Conservation (phyloP, 2,797 vertebrate species). For the Saxicola maurus region DNA sequence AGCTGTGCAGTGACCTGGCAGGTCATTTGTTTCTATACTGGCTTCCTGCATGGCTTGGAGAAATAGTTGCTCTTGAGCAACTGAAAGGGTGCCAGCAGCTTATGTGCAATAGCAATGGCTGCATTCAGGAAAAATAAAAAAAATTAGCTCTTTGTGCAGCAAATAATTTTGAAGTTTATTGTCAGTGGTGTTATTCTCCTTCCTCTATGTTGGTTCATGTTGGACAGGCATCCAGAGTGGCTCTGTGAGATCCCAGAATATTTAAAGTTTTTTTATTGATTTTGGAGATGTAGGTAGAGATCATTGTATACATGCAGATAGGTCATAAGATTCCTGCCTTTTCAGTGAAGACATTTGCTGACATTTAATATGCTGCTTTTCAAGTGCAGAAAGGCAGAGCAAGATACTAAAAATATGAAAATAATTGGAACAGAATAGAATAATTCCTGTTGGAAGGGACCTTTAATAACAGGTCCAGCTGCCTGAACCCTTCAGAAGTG, state of each 20-base stretch:
- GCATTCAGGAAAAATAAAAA: neutral
- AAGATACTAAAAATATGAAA: neutral
- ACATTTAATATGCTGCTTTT: neutral
- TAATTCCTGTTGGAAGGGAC: neutral
- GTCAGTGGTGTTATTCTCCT: neutral
- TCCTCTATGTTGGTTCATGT: neutral
- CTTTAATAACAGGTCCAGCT: neutral
- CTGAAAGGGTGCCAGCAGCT: neutral
- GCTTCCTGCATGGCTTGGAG: neutral
- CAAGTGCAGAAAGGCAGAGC: neutral
- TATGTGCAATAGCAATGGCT: neutral
- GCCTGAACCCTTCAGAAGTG: neutral
- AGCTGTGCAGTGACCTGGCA: neutral
- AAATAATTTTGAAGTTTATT: neutral
- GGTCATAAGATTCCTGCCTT: neutral
- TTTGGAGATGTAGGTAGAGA: neutral
- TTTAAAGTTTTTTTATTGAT: neutral
- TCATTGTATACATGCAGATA: neutral
- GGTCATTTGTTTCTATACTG: neutral
- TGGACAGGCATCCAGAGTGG: neutral
- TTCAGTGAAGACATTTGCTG: neutral
- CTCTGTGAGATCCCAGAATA: neutral
- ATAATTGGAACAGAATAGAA: neutral
- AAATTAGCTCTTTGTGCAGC: neutral
- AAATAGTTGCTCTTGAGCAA: neutral